These are phyloP conservation scores for Gyps fulvus DNA, from an alignment of 2,113 vertebrate species.

Conservation along the genomic window DNA sequence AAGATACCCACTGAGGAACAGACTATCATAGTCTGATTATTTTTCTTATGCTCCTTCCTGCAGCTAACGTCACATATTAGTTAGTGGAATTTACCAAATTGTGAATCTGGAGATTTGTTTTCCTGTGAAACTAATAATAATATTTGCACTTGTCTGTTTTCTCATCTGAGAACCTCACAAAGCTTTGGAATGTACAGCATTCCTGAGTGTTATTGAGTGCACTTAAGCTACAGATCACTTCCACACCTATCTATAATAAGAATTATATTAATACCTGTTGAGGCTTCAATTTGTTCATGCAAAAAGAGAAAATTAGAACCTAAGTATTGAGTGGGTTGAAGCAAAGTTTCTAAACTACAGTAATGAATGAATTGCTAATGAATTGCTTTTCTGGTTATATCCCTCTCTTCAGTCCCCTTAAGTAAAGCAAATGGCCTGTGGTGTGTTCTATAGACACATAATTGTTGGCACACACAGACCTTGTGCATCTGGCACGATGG, in stretches of 20 bases:
- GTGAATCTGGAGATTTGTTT: neutral
- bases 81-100: neutral
- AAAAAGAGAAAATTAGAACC: neutral
- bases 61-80: neutral
- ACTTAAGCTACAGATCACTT: neutral
- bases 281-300: neutral
- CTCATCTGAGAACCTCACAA: neutral
- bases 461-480: neutral
- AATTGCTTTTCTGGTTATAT: neutral
- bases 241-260: neutral
- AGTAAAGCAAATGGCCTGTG: neutral
- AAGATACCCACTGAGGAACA: neutral
- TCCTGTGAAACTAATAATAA: neutral
- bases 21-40: neutral
- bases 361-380: neutral
- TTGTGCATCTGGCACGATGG: neutral
- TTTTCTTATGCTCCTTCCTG: neutral
- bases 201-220: neutral
- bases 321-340: neutral
- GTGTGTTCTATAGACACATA: neutral
- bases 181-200: neutral
- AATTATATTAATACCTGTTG: neutral
- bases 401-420: neutral
- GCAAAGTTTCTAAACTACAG: neutral
- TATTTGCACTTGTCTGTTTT: neutral